A percentile compares a stretch with the other conserved stretches of the same genome.
Conservation (phyloP, 2,888 invertebrate species). For the Himalopsyche kuldschensis region DNA sequence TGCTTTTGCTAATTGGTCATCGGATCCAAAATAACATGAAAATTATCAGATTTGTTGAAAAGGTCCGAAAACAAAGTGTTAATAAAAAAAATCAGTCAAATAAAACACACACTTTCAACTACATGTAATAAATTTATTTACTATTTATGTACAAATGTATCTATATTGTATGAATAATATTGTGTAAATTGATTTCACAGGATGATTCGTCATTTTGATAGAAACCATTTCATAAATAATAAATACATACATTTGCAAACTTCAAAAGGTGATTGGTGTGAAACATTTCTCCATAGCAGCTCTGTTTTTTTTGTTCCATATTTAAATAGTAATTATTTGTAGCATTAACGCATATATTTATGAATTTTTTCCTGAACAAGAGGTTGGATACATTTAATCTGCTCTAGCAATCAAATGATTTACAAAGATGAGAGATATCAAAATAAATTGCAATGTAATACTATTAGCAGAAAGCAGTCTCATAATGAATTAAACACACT, state of each 20-base stretch:
- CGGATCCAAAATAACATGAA: too few species aligned
- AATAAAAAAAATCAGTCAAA: background rate
- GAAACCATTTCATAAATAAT: background rate
- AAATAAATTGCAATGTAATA: background rate
- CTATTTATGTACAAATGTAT: slow-evolving; percentile 32
- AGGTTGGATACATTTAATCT: background rate
- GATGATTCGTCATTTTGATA: background rate
- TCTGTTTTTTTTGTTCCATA: background rate
- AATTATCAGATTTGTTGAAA: too few species aligned
- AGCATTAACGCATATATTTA: background rate
- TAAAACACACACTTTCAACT: slow-evolving; percentile 1
- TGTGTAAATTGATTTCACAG: slow-evolving; percentile 17
- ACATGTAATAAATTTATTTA: slow-evolving; percentile 22
- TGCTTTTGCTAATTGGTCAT: too few species aligned
- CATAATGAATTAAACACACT: background rate
- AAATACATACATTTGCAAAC: background rate
- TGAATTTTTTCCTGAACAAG: background rate
- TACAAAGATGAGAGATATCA: background rate
- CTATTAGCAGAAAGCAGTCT: background rate
- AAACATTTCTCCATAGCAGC: background rate
- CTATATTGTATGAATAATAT: slow-evolving; percentile 20
- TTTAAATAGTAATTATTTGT: background rate
- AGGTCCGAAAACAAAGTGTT: too few species aligned
- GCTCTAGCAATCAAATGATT: background rate
- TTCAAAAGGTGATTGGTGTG: background rate